These are phyloP conservation scores for Glossophaga mutica DNA, from an alignment of 2,797 vertebrate genomes.

Conservation along the genomic window DNA sequence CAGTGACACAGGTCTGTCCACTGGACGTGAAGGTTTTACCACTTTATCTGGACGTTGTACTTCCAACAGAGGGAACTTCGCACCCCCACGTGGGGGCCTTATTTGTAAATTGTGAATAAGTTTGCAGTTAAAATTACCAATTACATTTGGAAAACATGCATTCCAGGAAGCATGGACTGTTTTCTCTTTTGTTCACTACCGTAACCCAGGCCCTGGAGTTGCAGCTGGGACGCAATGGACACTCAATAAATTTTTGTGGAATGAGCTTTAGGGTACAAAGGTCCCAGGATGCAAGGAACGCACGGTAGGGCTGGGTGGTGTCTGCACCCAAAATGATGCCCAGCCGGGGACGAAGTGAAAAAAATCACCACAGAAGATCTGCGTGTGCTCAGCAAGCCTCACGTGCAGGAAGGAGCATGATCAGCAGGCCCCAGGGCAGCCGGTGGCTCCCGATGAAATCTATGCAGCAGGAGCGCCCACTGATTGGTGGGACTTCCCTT, in stretches of 20 bases:
- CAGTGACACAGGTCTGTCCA: background rate
- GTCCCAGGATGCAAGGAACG: background rate
- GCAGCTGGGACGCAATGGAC: no score
- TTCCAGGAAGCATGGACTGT: fast-evolving
- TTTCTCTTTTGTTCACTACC: background rate
- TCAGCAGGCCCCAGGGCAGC: background rate
- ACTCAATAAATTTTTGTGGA: background rate
- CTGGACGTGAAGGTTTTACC: background rate
- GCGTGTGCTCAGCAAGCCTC: no score
- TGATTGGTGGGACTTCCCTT: background rate
- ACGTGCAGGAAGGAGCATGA: no score
- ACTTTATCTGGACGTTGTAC: background rate
- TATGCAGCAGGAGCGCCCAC: background rate
- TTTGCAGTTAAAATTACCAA: background rate
- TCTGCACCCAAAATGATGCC: background rate
- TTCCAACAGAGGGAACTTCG: background rate
- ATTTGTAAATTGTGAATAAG: background rate
- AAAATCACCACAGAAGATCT: background rate
- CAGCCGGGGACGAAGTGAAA: fast-evolving
- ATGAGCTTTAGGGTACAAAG: background rate
- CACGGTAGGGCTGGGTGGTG: background rate
- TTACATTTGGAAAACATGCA: background rate
- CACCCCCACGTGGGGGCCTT: background rate
- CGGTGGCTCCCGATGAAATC: no score
- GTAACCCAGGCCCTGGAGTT: no score